Evolutionary conservation across 1,140 invertebrate species (phyloP).

Genomic region (Spodoptera frugiperda): DNA sequence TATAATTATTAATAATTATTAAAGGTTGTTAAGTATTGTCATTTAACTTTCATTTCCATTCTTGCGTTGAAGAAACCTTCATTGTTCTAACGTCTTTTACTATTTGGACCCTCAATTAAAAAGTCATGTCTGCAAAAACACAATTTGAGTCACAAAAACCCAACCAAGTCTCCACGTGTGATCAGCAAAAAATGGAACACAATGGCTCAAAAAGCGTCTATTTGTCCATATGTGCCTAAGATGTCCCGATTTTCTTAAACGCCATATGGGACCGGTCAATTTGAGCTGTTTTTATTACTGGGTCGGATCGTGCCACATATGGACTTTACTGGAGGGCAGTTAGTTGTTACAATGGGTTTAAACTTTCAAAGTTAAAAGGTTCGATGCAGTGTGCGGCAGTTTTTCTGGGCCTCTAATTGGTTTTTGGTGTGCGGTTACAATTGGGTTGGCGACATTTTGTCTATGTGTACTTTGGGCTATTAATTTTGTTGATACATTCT

Average conservation of each 20-base stretch:
- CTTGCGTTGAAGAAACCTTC: too few relatives aligned
- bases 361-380: slow-evolving; percentile 15
- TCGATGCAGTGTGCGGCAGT: slow-evolving; percentile 8
- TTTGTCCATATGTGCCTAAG: slow-evolving; percentile 67
- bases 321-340: slow-evolving; percentile 54
- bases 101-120: too few relatives aligned
- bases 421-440: slow-evolving; percentile 14
- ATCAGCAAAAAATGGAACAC: slow-evolving; percentile 26
- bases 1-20: too few relatives aligned
- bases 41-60: too few relatives aligned
- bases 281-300: slow-evolving; percentile 29
- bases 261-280: slow-evolving; percentile 41
- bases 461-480: neutral
- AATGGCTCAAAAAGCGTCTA: slow-evolving; percentile 47
- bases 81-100: too few relatives aligned
- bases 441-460: slow-evolving; percentile 1
- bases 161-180: slow-evolving; percentile 18
- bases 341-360: slow-evolving; percentile 34
- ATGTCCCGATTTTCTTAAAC: slow-evolving; percentile 8
- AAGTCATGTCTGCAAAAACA: neutral
- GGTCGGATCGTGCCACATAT: slow-evolving; percentile 71
- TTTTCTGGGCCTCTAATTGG: slow-evolving; percentile 21
- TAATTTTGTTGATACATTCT: neutral
- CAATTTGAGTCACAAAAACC: slow-evolving; percentile 29
- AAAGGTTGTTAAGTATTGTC: too few relatives aligned